Conservation (phyloP, 2,113 vertebrate species). For the Rhinolophus sinicus region DNA sequence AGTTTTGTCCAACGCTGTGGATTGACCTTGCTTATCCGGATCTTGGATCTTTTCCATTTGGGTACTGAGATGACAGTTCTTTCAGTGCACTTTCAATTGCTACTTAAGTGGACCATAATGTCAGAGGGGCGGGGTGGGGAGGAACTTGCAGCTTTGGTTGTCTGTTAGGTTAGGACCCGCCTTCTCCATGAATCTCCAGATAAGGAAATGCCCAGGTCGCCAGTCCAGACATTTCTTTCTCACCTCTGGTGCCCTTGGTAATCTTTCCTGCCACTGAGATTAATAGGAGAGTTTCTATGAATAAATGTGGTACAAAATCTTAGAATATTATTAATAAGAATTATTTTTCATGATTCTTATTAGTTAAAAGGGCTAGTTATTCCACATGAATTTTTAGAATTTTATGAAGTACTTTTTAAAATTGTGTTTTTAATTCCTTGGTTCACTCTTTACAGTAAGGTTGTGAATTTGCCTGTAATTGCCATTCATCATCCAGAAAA, state of each 20-base stretch:
- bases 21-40: background rate
- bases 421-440: background rate
- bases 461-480: background rate
- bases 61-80: background rate
- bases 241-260: background rate
- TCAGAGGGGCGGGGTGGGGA: background rate
- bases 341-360: slow-evolving; percentile 1
- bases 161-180: background rate
- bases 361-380: background rate
- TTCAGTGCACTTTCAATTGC: background rate
- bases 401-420: background rate
- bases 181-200: background rate
- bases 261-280: background rate
- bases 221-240: background rate
- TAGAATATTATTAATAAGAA: background rate
- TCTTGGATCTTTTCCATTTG: background rate
- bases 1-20: background rate
- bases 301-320: background rate
- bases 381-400: background rate
- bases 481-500: background rate
- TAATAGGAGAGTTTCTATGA: background rate
- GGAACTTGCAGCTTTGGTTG: background rate
- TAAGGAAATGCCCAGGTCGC: background rate
- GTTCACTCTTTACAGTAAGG: background rate
- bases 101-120: too few species aligned